phyloP scores from a whole-genome alignment of 2,113 vertebrate genomes.

The Uropsilus gracilis region DNA sequence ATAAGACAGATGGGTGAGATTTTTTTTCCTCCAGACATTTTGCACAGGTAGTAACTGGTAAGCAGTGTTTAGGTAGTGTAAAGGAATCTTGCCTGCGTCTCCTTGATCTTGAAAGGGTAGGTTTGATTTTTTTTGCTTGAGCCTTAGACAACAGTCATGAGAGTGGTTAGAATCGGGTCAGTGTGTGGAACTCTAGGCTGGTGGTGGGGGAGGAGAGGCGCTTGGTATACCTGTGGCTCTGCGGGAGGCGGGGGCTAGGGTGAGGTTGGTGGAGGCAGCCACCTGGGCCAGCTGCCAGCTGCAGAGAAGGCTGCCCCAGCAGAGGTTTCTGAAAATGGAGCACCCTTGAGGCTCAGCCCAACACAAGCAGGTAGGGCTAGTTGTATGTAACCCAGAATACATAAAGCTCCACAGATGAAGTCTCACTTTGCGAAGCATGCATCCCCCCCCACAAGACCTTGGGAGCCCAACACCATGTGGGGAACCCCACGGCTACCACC shows the following conservation, averaged over 20 bases:
- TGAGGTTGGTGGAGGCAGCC: no score
- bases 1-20: not conserved
- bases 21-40: not conserved
- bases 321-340: not conserved
- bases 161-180: not conserved
- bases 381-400: no score
- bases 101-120: not conserved
- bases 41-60: not conserved
- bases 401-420: not conserved
- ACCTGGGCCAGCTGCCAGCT: no score
- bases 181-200: not conserved
- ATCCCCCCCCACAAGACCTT: no score
- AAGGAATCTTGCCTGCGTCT: not conserved
- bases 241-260: no score
- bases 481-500: not conserved
- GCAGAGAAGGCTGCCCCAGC: not conserved
- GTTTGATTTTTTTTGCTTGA: conserved; percentile 3
- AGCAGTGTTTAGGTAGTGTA: not conserved
- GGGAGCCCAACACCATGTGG: no score
- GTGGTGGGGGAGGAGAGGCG: not conserved
- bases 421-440: not conserved
- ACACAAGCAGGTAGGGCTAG: not conserved
- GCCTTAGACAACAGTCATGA: not conserved
- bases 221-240: not conserved
- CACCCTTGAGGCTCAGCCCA: not conserved